Conservation (phyloP, 2,797 vertebrate genomes). For the Fistularia tabacaria region DNA sequence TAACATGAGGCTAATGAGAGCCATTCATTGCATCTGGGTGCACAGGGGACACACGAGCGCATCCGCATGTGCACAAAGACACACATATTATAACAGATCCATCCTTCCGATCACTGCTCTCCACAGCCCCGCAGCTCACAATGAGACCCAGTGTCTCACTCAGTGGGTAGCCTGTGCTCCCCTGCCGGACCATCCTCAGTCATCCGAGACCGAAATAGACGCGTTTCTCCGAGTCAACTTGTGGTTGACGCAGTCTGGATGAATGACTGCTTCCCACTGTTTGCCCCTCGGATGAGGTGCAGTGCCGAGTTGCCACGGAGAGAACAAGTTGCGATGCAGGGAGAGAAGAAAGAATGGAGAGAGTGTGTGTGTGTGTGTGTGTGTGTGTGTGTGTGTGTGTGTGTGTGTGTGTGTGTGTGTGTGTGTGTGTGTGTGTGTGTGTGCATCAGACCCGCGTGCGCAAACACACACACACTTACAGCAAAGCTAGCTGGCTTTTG, state of each 20-base stretch:
- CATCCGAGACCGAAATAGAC: constrained; percentile 68
- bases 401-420: not conserved
- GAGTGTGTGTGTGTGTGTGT: not conserved
- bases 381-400: not conserved
- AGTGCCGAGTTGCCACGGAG: constrained; percentile 60
- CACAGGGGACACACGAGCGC: constrained; percentile 29
- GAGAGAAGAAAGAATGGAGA: not conserved
- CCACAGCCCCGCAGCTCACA: constrained; percentile 65
- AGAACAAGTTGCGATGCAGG: constrained; percentile 38
- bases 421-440: constrained; percentile 6
- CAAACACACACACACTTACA: constrained; percentile 47
- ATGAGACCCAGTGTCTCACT: constrained; percentile 65
- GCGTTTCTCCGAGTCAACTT: constrained; percentile 65
- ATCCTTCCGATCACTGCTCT: constrained; percentile 72
- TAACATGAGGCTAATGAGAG: constrained; percentile 72
- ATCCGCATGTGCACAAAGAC: constrained; percentile 17
- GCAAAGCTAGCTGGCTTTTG: constrained; percentile 70
- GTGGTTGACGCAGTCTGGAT: constrained; percentile 67
- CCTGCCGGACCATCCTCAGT: constrained; percentile 60
- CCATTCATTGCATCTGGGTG: constrained; percentile 65
- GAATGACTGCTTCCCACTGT: constrained; percentile 64
- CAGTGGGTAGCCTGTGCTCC: constrained; percentile 55
- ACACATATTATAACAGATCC: constrained; percentile 61
- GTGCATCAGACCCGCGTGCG: constrained; percentile 27
- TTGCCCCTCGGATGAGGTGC: constrained; percentile 56